Base-by-base conservation (phyloP, 2,113 vertebrate genomes). In the Lophius piscatorius region DNA sequence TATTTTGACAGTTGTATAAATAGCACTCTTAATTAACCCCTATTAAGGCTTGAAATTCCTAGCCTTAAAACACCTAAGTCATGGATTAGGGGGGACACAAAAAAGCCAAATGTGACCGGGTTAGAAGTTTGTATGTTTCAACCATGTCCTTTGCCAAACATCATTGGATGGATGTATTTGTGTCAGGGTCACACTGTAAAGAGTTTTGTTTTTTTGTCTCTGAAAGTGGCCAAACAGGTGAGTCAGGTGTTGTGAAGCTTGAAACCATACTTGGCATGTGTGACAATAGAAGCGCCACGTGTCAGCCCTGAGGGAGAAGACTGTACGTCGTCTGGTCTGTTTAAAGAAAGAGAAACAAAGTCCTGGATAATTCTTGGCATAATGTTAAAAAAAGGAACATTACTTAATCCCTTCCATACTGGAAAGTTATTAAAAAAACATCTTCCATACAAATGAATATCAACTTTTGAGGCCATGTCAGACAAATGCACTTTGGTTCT, bases 141-240 rank as follows among this genome's bases (percentile, higher is more conserved):
- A 86, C 70, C 85, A 82, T 86, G 82, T 84, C 82, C 83, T 81
- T 50, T 66, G 56, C 65, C 42, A 35, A 51, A 57, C 50, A 26
- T 54, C 75, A 61, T 44, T 74, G 60, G 24, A 1, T 45, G 54
- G 40, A 52, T 22, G 56, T 46, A 48, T 71, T 60, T 59, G 55
- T 26, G 11, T 48, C 9, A n/a, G 36, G 17, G 63, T 51, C 60
- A 42, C 38, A 22, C 59, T 52, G 63, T n/a, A 70, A 64, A 47
- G 65, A 55, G 64, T 59, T 35, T 54, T 70, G 34, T 59, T 68
- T 45, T 62, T 34, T 41, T 35, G 2, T 44, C 39, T 34, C 62
- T 72, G 63, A 26, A 73, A 84, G 85, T 86, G 74, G 80, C 64
- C 75, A 76, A 87, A 89, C 87, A 89, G 82, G 87, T 89, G 82